A percentile compares a stretch with the other conserved stretches of the same genome.
Evolutionary conservation across 2,113 vertebrate genomes (phyloP).

Genomic region (Platycercus adscitus): DNA sequence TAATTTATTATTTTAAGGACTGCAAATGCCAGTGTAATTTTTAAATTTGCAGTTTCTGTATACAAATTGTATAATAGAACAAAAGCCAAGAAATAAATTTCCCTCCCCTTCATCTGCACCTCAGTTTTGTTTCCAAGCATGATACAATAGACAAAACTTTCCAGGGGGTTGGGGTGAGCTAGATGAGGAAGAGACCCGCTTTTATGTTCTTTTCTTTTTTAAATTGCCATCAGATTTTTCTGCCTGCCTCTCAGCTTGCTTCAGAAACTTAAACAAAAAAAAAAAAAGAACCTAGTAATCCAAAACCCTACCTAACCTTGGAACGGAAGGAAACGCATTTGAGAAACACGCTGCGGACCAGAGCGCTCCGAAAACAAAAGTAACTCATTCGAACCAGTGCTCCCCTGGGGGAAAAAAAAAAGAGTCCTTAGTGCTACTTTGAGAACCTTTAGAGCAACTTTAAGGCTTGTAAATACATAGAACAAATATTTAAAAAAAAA

Average conservation of each 20-base stretch:
- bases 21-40: conserved; percentile 96
- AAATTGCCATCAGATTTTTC: conserved; percentile 73
- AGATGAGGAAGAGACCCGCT: conserved; percentile 61
- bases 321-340: conserved; percentile 76
- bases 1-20: conserved; percentile 99
- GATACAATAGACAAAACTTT: conserved; percentile 78
- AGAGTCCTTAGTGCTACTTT: conserved; percentile 89
- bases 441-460: conserved; percentile 89
- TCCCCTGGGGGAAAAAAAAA: conserved; percentile 66
- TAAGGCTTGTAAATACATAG: conserved; percentile 99
- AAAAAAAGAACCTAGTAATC: conserved; percentile 54
- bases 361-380: conserved; percentile 71
- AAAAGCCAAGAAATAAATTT: conserved; percentile 84
- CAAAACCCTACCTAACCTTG: conserved; percentile 76
- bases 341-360: conserved; percentile 70
- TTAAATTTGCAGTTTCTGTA: conserved; percentile 98
- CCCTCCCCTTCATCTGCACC: conserved; percentile 79
- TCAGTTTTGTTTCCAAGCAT: conserved; percentile 80
- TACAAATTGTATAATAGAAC: conserved; percentile 84
- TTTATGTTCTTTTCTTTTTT: not conserved
- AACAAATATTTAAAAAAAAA: conserved; percentile 90
- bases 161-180: conserved; percentile 74
- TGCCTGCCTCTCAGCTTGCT: conserved; percentile 87
- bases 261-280: conserved; percentile 77
- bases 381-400: conserved; percentile 76